phyloP scores from a whole-genome alignment of 2,888 invertebrate genomes.

The Sphaeridia pumilis region DNA sequence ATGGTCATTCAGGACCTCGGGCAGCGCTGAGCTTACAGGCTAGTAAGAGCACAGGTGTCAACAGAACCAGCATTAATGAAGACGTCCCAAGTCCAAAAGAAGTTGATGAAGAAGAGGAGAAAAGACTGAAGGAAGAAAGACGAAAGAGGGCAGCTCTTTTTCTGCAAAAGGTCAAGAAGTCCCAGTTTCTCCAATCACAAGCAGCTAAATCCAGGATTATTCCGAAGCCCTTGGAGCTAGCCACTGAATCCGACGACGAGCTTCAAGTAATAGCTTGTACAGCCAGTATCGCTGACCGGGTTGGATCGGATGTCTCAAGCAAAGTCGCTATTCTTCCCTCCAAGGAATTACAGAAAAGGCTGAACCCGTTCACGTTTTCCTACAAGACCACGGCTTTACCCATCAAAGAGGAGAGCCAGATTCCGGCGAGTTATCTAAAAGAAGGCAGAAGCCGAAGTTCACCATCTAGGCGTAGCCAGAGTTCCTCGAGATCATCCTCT shows the following conservation, averaged over 20 bases:
- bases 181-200: conserved; percentile 2
- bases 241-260: neutral
- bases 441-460: no score
- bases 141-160: conserved; percentile 32
- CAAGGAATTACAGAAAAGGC: no score
- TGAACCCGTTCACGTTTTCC: no score
- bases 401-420: no score
- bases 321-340: neutral
- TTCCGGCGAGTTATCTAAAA: no score
- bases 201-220: neutral
- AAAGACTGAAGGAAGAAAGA: conserved; percentile 23
- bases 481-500: conserved; percentile 5
- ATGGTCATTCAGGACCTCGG: no score
- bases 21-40: no score
- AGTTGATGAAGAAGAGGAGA: conserved; percentile 9
- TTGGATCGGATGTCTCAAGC: neutral
- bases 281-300: neutral
- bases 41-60: no score
- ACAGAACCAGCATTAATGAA: no score
- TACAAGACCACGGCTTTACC: no score
- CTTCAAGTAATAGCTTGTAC: neutral
- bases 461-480: no score
- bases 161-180: conserved; percentile 26
- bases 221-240: neutral
- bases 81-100: no score